Conservation (phyloP, 2,888 invertebrate species). For the Hedychridium roseum region DNA sequence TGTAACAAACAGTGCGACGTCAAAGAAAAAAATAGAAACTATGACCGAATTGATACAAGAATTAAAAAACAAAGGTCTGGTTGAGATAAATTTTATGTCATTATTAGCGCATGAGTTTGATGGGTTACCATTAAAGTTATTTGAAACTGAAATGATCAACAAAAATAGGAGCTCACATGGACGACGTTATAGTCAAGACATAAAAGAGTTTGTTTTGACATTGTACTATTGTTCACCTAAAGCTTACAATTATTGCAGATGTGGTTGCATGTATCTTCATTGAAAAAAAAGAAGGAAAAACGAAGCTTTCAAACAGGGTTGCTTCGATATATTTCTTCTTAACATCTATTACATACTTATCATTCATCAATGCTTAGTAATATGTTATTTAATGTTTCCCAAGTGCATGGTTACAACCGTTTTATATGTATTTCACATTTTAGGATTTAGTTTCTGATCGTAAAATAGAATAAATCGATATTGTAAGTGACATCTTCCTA, state of each 20-base stretch:
- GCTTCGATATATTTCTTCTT: background rate
- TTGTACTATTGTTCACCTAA: background rate
- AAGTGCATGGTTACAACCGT: background rate
- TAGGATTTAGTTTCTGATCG: background rate
- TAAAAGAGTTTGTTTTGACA: background rate
- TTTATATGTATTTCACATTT: background rate
- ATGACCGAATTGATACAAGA: background rate
- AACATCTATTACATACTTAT: background rate
- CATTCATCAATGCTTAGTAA: background rate
- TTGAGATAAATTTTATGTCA: background rate
- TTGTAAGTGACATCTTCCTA: background rate
- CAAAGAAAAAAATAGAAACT: background rate
- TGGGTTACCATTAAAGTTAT: background rate
- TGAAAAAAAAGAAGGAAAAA: background rate
- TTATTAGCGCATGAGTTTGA: background rate
- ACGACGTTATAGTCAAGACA: background rate
- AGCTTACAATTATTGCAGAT: constrained; percentile 1
- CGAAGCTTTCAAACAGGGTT: background rate
- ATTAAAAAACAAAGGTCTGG: background rate
- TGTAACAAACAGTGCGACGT: background rate
- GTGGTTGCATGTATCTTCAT: background rate
- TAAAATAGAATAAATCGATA: background rate
- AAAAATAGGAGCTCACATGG: background rate
- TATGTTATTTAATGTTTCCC: background rate
- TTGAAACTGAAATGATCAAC: background rate